phyloP scores from a whole-genome alignment of 2,888 invertebrate species.

The Andrena dorsata region DNA sequence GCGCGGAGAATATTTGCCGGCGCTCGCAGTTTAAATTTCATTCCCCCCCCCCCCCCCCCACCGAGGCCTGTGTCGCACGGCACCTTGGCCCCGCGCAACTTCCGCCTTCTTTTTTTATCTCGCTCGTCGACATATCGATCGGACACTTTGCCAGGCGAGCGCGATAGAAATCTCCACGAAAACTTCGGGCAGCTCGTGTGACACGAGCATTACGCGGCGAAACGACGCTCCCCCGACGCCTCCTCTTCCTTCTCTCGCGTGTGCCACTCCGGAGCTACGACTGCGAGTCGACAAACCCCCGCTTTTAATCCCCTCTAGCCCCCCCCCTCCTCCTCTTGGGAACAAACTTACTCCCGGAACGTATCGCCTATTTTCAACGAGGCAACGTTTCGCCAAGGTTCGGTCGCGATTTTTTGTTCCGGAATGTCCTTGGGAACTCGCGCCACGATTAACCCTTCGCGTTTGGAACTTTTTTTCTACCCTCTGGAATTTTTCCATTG shows the following conservation, averaged over 20 bases:
- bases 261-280: slow-evolving; percentile 60
- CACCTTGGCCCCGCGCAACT: slow-evolving; percentile 9
- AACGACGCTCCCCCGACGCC: slow-evolving; percentile 40
- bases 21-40: slow-evolving; percentile 39
- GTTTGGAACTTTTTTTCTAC: not conserved
- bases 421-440: slow-evolving; percentile 2
- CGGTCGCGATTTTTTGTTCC: not conserved
- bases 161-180: slow-evolving; percentile 68
- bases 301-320: slow-evolving; percentile 73
- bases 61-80: slow-evolving; percentile 13
- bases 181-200: slow-evolving; percentile 63
- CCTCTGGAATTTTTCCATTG: not conserved
- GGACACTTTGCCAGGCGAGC: slow-evolving; percentile 47
- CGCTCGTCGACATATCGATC: slow-evolving; percentile 60
- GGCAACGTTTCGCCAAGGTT: not conserved
- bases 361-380: slow-evolving; percentile 26
- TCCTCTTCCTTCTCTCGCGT: slow-evolving; percentile 41
- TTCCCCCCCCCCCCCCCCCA: not conserved
- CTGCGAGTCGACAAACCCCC: slow-evolving; percentile 51
- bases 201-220: slow-evolving; percentile 70
- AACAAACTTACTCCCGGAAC: slow-evolving; percentile 62
- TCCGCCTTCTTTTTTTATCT: slow-evolving; percentile 32
- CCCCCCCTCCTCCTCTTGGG: slow-evolving; percentile 1
- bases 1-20: slow-evolving; percentile 18
- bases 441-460: not conserved